Percentiles rank a stretch among this genome's conserved stretches.
Evolutionary conservation across 2,888 invertebrate genomes (phyloP).

Genomic region (Colostygia pectinataria): DNA sequence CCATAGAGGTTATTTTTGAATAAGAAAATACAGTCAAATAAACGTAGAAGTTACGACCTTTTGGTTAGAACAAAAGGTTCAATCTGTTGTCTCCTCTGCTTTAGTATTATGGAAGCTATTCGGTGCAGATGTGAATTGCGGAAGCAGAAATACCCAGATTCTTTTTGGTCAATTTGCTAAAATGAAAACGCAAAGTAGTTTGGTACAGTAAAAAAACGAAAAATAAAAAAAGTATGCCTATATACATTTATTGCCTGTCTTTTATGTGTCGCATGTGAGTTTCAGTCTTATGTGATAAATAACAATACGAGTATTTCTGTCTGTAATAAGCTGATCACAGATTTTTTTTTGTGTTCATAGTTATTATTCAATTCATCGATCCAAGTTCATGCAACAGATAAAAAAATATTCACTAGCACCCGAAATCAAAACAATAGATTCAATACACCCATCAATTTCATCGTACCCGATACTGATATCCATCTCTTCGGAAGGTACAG

Average conservation of each 20-base stretch:
- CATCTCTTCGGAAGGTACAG: constrained; percentile 41
- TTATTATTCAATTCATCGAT: constrained; percentile 17
- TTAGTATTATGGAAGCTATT: constrained; percentile 66
- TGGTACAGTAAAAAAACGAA: neutral
- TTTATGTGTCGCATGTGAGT: no score
- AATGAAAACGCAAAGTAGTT: constrained; percentile 59
- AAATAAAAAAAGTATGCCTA: no score
- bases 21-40: constrained; percentile 33
- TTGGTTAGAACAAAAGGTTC: constrained; percentile 53
- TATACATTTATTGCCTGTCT: no score
- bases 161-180: constrained; percentile 55
- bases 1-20: constrained; percentile 40
- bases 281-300: no score
- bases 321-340: no score
- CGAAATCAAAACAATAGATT: constrained; percentile 44
- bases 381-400: constrained; percentile 15
- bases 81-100: constrained; percentile 76
- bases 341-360: neutral
- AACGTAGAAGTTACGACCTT: constrained; percentile 55
- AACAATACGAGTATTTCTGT: no score
- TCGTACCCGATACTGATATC: constrained; percentile 38
- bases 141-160: constrained; percentile 53
- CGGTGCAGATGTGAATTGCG: constrained; percentile 70
- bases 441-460: constrained; percentile 52
- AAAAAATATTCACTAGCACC: constrained; percentile 23